Percentiles rank a stretch among this genome's conserved stretches.
These are phyloP conservation scores for Drosophila testacea DNA, from an alignment of 2,888 invertebrate species.

Conservation along the genomic window DNA sequence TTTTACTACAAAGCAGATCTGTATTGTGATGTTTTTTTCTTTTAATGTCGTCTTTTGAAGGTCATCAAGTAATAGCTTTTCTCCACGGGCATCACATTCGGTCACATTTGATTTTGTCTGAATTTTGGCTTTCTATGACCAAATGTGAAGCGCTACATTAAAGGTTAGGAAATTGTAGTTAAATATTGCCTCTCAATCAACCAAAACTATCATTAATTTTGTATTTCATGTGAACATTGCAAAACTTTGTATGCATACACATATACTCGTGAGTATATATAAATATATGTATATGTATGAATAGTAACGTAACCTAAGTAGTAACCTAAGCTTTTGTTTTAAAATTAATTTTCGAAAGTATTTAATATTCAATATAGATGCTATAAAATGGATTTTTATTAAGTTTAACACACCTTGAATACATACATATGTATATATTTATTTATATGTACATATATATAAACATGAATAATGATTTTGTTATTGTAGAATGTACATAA, in stretches of 20 bases:
- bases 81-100: no score
- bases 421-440: not conserved
- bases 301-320: not conserved
- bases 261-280: not conserved
- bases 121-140: no score
- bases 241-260: no score
- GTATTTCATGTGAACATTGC: no score
- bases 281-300: no score
- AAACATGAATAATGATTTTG: not conserved
- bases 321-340: not conserved
- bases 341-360: constrained; percentile 13
- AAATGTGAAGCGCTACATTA: no score
- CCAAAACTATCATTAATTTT: not conserved
- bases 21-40: no score
- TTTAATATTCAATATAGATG: constrained; percentile 2
- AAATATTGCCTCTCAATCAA: not conserved
- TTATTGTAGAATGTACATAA: constrained; percentile 31
- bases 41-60: no score
- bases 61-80: no score
- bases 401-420: constrained; percentile 64
- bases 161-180: not conserved
- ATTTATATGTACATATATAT: constrained; percentile 17
- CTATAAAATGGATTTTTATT: constrained; percentile 28
- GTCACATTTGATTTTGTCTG: no score
- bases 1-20: no score